phyloP scores from a whole-genome alignment of 2,113 vertebrate species.

The Cercocebus atys region DNA sequence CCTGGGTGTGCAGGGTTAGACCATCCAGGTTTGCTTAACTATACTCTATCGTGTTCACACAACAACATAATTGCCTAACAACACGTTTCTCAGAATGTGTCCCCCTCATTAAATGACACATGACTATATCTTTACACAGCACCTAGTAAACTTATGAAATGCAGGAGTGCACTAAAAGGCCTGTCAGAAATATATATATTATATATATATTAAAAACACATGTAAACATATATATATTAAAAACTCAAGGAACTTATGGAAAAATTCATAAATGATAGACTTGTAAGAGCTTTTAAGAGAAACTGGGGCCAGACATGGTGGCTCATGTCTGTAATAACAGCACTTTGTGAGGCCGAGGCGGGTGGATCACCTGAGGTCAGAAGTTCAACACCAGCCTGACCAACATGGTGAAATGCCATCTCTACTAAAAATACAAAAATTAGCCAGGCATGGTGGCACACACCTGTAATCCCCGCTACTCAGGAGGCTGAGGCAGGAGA shows the following conservation, averaged over 20 bases:
- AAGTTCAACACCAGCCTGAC: neutral
- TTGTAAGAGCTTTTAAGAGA: neutral
- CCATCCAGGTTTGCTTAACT: neutral
- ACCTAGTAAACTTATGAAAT: neutral
- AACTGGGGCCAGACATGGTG: neutral
- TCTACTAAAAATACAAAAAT: neutral
- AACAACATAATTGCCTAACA: neutral
- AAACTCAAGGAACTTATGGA: neutral
- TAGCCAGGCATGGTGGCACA: neutral
- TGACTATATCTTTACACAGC: neutral
- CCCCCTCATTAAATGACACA: neutral
- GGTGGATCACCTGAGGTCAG: neutral
- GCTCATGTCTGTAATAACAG: neutral
- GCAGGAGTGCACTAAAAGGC: neutral
- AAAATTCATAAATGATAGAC: neutral
- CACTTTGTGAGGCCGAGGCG: neutral
- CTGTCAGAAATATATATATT: neutral
- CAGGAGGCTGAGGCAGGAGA: too few species aligned
- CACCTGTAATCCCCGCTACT: neutral
- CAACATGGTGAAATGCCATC: neutral
- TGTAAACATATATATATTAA: neutral
- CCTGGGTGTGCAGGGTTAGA: neutral
- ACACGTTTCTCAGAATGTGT: neutral
- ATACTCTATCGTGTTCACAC: neutral
- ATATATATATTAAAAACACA: neutral